Evolutionary conservation across 2,797 vertebrate species (phyloP).

Genomic region (Phoeniculus purpureus): DNA sequence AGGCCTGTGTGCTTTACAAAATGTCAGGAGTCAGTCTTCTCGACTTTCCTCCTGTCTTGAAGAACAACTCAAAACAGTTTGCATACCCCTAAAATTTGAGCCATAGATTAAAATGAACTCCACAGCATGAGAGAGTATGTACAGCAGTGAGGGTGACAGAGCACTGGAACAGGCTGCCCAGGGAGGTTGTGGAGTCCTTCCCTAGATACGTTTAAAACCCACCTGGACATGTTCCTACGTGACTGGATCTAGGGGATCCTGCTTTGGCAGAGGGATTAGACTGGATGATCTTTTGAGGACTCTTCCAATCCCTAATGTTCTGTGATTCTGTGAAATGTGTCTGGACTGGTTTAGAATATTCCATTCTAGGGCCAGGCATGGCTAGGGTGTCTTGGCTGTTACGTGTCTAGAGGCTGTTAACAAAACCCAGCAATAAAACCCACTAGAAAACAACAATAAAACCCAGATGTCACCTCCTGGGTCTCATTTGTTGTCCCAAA

Average conservation of each 20-base stretch:
- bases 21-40: neutral
- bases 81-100: neutral
- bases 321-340: neutral
- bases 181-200: too few relatives aligned
- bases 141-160: neutral
- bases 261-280: too few relatives aligned
- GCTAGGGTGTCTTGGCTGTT: neutral
- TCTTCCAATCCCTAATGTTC: too few relatives aligned
- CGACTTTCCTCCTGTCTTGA: neutral
- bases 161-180: too few relatives aligned
- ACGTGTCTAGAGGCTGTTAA: neutral
- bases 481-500: neutral
- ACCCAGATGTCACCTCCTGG: neutral
- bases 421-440: neutral
- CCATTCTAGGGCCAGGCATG: neutral
- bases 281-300: too few relatives aligned
- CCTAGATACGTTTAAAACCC: too few relatives aligned
- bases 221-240: too few relatives aligned
- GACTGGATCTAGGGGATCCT: too few relatives aligned
- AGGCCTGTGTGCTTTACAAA: neutral
- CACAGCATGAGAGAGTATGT: neutral
- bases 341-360: neutral
- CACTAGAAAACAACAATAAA: neutral
- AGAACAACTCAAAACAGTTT: neutral
- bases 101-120: neutral